A percentile compares a stretch with the other conserved stretches of the same genome.
These are phyloP conservation scores for Leptatherina wallacei DNA, from an alignment of 2,797 vertebrate genomes.

Conservation along the genomic window DNA sequence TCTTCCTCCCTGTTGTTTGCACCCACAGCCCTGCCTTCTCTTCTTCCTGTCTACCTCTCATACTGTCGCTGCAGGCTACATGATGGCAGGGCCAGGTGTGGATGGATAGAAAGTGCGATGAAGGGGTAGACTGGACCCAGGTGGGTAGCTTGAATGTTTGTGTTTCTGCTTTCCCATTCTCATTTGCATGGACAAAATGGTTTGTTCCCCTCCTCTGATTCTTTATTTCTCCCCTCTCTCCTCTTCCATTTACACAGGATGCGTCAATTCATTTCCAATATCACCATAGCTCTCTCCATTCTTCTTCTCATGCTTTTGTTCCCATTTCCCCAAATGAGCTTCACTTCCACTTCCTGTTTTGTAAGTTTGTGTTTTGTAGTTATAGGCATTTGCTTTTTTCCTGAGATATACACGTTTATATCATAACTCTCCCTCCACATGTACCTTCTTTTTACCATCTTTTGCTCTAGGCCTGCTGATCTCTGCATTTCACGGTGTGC, in stretches of 20 bases:
- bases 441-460: slow-evolving; percentile 38
- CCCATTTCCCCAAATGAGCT: slow-evolving; percentile 45
- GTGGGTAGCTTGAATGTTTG: slow-evolving; percentile 58
- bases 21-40: slow-evolving; percentile 35
- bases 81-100: slow-evolving; percentile 62
- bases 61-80: slow-evolving; percentile 49
- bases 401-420: not conserved
- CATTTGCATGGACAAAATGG: slow-evolving; percentile 73
- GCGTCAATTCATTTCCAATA: slow-evolving; percentile 53
- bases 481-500: slow-evolving; percentile 70
- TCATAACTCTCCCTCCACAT: slow-evolving; percentile 31
- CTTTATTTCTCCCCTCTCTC: slow-evolving; percentile 37
- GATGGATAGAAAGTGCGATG: slow-evolving; percentile 41
- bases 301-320: slow-evolving; percentile 11
- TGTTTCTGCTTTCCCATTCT: slow-evolving; percentile 50
- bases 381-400: slow-evolving; percentile 38
- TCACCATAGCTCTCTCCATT: slow-evolving; percentile 28
- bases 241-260: slow-evolving; percentile 38
- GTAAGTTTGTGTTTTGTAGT: slow-evolving; percentile 47
- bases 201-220: slow-evolving; percentile 45
- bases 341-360: slow-evolving; percentile 30
- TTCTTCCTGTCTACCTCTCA: slow-evolving; percentile 29
- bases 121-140: slow-evolving; percentile 60
- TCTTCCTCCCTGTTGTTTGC: slow-evolving; percentile 52
- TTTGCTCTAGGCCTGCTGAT: slow-evolving; percentile 72